Conservation (phyloP, 2,797 vertebrate genomes). For the Poliocrania exsul region DNA sequence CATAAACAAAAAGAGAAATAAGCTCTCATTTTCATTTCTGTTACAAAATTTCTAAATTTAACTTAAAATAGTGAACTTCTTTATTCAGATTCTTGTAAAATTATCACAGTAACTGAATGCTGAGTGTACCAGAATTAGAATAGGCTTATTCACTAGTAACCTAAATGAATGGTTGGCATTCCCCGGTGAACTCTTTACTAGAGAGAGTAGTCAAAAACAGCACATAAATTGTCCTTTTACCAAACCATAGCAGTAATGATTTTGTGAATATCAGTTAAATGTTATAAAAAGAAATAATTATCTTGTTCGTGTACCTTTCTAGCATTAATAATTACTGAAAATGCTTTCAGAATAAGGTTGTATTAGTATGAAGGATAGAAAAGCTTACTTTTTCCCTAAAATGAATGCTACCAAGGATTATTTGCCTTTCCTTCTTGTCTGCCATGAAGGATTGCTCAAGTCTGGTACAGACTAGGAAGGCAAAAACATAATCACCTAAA, state of each 20-base stretch:
- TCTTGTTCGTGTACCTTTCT: background rate
- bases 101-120: background rate
- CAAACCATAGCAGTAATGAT: background rate
- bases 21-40: constrained; percentile 15
- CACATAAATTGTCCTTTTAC: background rate
- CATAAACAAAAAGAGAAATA: background rate
- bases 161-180: background rate
- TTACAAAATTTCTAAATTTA: constrained; percentile 9
- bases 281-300: background rate
- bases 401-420: background rate
- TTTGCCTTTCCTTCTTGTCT: background rate
- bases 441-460: background rate
- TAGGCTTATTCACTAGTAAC: background rate
- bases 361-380: background rate
- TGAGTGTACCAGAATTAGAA: constrained; percentile 6
- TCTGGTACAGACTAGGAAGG: background rate
- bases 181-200: constrained; percentile 4
- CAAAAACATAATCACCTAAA: background rate
- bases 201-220: background rate
- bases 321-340: constrained; percentile 4
- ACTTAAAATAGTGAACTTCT: background rate
- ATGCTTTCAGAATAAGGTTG: background rate
- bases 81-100: constrained; percentile 44
- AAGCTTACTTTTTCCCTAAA: background rate
- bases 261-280: constrained; percentile 7